Conservation (phyloP, 2,888 invertebrate species). For the Epistrophella euchroma region DNA sequence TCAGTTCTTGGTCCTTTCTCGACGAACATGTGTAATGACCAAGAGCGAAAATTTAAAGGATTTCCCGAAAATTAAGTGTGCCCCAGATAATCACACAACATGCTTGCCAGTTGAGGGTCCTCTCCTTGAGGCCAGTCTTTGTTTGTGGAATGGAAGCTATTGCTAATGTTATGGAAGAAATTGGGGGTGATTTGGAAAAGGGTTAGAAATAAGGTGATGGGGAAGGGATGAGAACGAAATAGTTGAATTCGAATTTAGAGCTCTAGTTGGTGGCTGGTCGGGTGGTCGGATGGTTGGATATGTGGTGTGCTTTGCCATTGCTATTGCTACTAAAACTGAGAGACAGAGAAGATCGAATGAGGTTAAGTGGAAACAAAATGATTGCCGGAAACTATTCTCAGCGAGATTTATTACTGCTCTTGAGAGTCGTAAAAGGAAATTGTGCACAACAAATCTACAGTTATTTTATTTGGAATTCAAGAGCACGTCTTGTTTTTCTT, state of each 20-base stretch:
- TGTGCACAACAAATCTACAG: slow-evolving; percentile 81
- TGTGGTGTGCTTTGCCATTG: slow-evolving; percentile 11
- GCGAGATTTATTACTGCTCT: slow-evolving; percentile 84
- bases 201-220: not conserved
- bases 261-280: slow-evolving; percentile 22
- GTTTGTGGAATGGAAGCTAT: slow-evolving; percentile 34
- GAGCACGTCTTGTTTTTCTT: slow-evolving; percentile 72
- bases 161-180: slow-evolving; percentile 40
- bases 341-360: slow-evolving; percentile 63
- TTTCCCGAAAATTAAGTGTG: slow-evolving; percentile 77
- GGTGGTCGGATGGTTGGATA: not conserved
- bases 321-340: not conserved
- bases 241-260: slow-evolving; percentile 69
- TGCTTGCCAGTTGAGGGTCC: slow-evolving; percentile 64
- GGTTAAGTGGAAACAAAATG: slow-evolving; percentile 77
- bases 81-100: slow-evolving; percentile 76
- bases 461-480: slow-evolving; percentile 76
- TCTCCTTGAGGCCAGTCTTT: slow-evolving; percentile 23
- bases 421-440: slow-evolving; percentile 84
- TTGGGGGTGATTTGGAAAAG: slow-evolving; percentile 23
- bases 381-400: slow-evolving; percentile 83
- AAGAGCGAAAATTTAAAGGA: slow-evolving; percentile 73
- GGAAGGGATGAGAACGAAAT: slow-evolving; percentile 10
- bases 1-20: not conserved
- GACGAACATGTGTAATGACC: slow-evolving; percentile 72